Conservation (phyloP, 2,113 vertebrate species). For the Isurus oxyrinchus region DNA sequence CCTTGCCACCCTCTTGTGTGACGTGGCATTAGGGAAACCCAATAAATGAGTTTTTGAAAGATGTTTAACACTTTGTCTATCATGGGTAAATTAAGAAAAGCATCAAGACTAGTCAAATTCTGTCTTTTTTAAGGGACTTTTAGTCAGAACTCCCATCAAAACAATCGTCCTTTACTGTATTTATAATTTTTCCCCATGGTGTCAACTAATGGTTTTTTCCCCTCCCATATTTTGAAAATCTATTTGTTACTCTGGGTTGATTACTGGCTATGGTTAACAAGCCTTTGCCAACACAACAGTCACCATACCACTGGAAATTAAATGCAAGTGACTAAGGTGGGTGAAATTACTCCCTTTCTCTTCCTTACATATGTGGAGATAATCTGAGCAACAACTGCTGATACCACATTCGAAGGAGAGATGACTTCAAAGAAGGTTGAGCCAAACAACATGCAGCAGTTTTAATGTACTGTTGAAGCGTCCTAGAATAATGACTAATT, state of each 20-base stretch:
- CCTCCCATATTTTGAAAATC: not conserved
- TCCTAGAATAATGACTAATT: not conserved
- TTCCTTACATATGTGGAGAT: not conserved
- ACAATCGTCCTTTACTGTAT: not conserved
- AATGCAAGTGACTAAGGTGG: not conserved
- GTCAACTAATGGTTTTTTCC: not conserved
- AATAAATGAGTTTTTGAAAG: not conserved
- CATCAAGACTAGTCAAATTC: not conserved
- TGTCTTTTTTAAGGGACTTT: not conserved
- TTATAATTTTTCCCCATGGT: not conserved
- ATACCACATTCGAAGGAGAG: not conserved
- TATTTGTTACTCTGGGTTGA: not conserved
- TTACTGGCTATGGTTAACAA: not conserved
- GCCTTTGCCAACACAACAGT: not conserved
- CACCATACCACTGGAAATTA: not conserved
- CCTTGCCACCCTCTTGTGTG: not conserved
- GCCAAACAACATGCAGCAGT: not conserved
- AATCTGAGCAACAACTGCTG: not conserved
- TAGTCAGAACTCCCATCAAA: not conserved
- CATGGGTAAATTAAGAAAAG: not conserved
- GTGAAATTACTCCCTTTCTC: not conserved
- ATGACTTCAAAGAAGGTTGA: not conserved
- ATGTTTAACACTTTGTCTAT: not conserved
- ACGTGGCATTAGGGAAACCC: not conserved
- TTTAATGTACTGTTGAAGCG: not conserved